Base-by-base conservation (phyloP, 2,113 vertebrate species). In the Gasterosteus aculeatus region DNA sequence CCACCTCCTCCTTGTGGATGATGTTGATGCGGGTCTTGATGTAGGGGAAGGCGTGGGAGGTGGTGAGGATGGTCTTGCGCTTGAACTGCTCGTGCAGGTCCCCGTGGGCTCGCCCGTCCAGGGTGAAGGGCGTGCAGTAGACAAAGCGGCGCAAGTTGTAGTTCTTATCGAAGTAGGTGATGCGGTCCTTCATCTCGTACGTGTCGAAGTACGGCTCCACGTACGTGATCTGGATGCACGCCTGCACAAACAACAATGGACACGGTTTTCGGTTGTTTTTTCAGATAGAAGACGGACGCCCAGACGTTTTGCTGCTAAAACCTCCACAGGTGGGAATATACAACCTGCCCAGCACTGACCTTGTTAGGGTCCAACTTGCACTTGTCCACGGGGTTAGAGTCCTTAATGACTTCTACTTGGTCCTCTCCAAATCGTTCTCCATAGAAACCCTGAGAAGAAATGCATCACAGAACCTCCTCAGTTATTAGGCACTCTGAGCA, bases 21-120 rank as follows among this genome's bases (percentile, higher is more conserved):
- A 99, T 98, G 62, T 99, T 99, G 86, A 99, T 99, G 78, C 98
- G 96, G 31, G 98, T 99, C 91, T 99, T 99, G 87, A 99, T 99
- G 93, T 99, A 99, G 3, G 98, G 98, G 90, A 99, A 99, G 19
- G 98, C 98, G 10, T 99, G 97, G 7, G 97, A 98, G 0, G 96
- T 98, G 5, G 98, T 99, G 63, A 99, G 94, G 90, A 98, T 97
- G 16, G 97, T 99, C 89, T 99, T 99, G 84, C 98, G 95, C 82
- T 99, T 99, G 92, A 95, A 99, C 89, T 99, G 98, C 78, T 99
- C 97, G 1, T 98, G 97, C 71, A 99, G 95, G 58, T 99, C 98
- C 0, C 98, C 98, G 1, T 99, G 98, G 4, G 98, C 98, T 2
- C 98, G 94, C 3, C 98, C 98, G 0, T 99, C 98, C 88, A 98